phyloP scores from a whole-genome alignment of 2,113 vertebrate genomes.

The Pardalotus punctatus region DNA sequence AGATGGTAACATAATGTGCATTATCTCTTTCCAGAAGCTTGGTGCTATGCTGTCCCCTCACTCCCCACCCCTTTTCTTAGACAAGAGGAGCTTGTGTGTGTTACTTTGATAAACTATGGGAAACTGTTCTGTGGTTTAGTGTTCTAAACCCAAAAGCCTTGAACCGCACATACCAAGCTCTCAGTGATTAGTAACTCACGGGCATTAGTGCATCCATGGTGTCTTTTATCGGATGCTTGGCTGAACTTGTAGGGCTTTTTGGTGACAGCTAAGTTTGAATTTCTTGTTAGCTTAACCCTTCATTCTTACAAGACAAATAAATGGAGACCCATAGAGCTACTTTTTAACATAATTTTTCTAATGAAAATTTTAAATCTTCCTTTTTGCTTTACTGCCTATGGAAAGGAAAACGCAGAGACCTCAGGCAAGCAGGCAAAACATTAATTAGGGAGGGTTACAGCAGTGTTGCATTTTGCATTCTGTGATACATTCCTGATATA shows the following conservation, averaged over 20 bases:
- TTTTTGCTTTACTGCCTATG: neutral
- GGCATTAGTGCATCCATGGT: neutral
- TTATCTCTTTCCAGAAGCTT: neutral
- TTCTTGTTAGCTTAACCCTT: neutral
- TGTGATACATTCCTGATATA: neutral
- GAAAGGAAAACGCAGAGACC: neutral
- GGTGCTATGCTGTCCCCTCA: neutral
- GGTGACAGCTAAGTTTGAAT: neutral
- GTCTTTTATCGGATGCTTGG: neutral
- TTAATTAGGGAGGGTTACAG: neutral
- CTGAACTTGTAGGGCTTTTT: neutral
- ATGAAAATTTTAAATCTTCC: neutral
- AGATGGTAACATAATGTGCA: neutral
- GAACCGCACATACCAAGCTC: rapidly evolving
- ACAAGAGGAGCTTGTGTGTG: neutral
- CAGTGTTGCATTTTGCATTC: neutral
- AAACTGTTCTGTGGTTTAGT: neutral
- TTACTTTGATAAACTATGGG: neutral
- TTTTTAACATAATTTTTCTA: neutral
- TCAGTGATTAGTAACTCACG: neutral
- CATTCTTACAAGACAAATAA: neutral
- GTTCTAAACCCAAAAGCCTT: neutral
- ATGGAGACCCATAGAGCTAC: neutral
- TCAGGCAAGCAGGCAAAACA: neutral
- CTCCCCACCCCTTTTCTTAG: neutral